Conservation (phyloP, 2,888 invertebrate genomes). For the Microctonus hyperodae region DNA sequence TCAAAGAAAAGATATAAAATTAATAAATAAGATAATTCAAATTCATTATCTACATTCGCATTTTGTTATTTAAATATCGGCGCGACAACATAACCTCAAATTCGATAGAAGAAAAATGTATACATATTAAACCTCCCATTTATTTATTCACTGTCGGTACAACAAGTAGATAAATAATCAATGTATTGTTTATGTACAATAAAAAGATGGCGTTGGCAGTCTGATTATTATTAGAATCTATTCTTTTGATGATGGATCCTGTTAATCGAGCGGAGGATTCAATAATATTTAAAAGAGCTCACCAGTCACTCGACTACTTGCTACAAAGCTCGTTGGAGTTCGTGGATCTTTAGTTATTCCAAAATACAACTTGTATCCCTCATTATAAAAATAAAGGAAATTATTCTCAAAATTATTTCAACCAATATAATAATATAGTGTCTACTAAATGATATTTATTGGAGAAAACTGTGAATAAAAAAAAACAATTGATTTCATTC, state of each 20-base stretch:
- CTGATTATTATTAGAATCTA: slow-evolving; percentile 35
- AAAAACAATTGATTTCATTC: not conserved
- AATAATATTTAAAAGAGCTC: slow-evolving; percentile 18
- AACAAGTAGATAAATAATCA: not conserved
- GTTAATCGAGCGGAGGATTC: slow-evolving; percentile 15
- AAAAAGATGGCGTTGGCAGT: not conserved
- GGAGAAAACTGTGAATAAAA: not conserved
- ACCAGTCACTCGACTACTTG: slow-evolving; percentile 2
- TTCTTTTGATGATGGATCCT: slow-evolving; percentile 34
- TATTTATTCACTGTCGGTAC: not conserved
- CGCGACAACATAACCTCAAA: too few species aligned
- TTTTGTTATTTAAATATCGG: too few species aligned
- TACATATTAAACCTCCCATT: too few species aligned
- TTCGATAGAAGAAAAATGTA: too few species aligned
- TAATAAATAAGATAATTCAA: too few species aligned
- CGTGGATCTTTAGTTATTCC: not conserved
- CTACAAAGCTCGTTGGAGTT: not conserved
- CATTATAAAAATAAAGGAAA: not conserved
- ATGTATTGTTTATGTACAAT: not conserved
- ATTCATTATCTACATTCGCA: too few species aligned
- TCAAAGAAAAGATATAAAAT: too few species aligned
- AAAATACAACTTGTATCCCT: not conserved
- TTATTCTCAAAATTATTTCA: too few species aligned
- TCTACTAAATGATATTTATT: too few species aligned
- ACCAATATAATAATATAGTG: too few species aligned